Base-by-base conservation (phyloP, 1,140 invertebrate genomes). In the Megalonaias nervosa region DNA sequence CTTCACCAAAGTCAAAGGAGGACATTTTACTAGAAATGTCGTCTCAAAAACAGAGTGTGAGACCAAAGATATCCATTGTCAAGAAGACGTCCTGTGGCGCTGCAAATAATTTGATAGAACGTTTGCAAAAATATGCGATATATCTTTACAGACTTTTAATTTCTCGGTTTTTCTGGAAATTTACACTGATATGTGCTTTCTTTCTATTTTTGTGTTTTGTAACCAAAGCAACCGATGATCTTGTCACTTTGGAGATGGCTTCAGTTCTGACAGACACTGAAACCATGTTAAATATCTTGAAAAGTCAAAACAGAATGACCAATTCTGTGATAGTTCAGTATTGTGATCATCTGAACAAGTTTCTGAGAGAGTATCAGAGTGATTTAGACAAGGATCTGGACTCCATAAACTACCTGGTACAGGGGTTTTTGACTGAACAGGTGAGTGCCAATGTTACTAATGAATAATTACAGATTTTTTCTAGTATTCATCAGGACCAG, bases 1-100 rank as follows among this genome's bases (percentile, higher is more conserved):
- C 80, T 13, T 79, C 85, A 26, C 79, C 85, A 2, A 85, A 85
- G 57, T 77, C 80, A 1, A 26, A 82, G 69, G 85, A 88, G 66
- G 86, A 88, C 56, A 86, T 88, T 73, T 76, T 88, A 61, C 81
- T 77, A 6, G 84, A 88, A 71, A 85, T 88, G 67, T 86, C 82
- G 82, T 74, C 81, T 23, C 81, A 88, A 62, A 87, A 85, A 76
- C 83, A 83, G 75, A 70, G 67, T 21, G 69, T 81, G 17, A 85
- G 80, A 57, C 77, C 74, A 17, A 75, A 71, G 1, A 26, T 77
- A 14, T 65, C 80, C 23, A 72, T 65, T 16, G 58, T 70, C 9
- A 59, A 69, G 55, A 72, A 64, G 56, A 66, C 80, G 19, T 62
- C n/a, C 14, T 60, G 74, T n/a, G 71, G 67, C 61, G 60, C 58